phyloP scores from a whole-genome alignment of 2,888 invertebrate genomes.

The Empis livida region DNA sequence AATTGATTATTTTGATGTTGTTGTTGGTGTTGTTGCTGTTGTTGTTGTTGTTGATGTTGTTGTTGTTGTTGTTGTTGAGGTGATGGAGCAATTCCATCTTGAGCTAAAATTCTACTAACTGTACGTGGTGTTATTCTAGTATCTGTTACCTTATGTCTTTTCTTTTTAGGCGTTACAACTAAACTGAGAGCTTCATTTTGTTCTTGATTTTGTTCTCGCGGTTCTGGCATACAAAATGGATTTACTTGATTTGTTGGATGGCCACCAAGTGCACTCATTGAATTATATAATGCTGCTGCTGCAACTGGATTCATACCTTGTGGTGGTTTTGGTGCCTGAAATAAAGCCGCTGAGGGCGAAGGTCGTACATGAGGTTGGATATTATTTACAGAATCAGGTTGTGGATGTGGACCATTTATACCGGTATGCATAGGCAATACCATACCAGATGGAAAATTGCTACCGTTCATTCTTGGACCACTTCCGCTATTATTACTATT shows the following conservation, averaged over 20 bases:
- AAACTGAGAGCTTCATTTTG: constrained; percentile 90
- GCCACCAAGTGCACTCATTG: constrained; percentile 43
- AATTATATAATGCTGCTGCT: constrained; percentile 50
- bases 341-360: constrained; percentile 59
- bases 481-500: constrained; percentile 20
- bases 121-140: constrained; percentile 84
- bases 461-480: constrained; percentile 48
- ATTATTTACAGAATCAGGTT: constrained; percentile 37
- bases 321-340: constrained; percentile 74
- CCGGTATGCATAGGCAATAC: constrained; percentile 39
- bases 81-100: constrained; percentile 64
- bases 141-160: constrained; percentile 93
- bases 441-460: constrained; percentile 39
- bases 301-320: constrained; percentile 42
- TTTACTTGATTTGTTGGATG: constrained; percentile 26
- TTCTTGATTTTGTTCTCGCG: constrained; percentile 58
- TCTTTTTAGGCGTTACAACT: constrained; percentile 91
- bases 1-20: constrained; percentile 7
- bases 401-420: constrained; percentile 22
- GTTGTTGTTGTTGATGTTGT: constrained; percentile 5
- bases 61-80: constrained; percentile 24
- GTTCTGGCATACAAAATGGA: constrained; percentile 48
- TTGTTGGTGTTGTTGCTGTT: constrained; percentile 2
- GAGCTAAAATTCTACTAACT: constrained; percentile 72
- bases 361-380: constrained; percentile 53